Percentiles rank a stretch among this genome's conserved stretches.
Evolutionary conservation across 2,888 invertebrate species (phyloP).

Genomic region (Lasioglossum vierecki): DNA sequence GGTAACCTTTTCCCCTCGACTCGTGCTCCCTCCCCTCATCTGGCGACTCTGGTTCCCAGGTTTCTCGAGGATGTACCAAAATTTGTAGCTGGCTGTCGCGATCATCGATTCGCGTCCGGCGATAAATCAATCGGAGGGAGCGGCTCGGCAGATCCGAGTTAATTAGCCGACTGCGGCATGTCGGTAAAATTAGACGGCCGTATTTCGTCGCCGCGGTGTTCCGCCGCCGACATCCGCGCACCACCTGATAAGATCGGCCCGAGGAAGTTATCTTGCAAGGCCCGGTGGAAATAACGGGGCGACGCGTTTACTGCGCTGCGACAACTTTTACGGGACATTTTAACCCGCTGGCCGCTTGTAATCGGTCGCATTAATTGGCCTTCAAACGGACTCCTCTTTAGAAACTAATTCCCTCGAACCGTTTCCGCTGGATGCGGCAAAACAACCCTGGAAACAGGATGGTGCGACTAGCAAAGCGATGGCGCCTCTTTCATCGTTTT

Average conservation of each 20-base stretch:
- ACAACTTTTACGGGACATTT: conserved; percentile 47
- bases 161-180: conserved; percentile 28
- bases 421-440: background rate
- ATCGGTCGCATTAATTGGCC: conserved; percentile 29
- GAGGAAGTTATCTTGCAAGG: background rate
- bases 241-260: conserved; percentile 48
- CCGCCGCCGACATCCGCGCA: conserved; percentile 20
- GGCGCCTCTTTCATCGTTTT: background rate
- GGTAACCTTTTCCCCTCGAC: too few species aligned
- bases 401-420: background rate
- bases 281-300: conserved; percentile 24
- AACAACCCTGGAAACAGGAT: background rate
- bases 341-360: conserved; percentile 20
- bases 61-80: background rate
- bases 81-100: background rate
- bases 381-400: background rate
- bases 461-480: background rate
- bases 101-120: background rate
- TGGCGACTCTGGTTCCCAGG: background rate
- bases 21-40: too few species aligned
- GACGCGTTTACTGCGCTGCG: conserved; percentile 27
- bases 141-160: conserved; percentile 17
- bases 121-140: conserved; percentile 18
- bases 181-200: conserved; percentile 39
- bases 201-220: background rate